Conservation (phyloP, 2,888 invertebrate genomes). For the Papilio elwesi region DNA sequence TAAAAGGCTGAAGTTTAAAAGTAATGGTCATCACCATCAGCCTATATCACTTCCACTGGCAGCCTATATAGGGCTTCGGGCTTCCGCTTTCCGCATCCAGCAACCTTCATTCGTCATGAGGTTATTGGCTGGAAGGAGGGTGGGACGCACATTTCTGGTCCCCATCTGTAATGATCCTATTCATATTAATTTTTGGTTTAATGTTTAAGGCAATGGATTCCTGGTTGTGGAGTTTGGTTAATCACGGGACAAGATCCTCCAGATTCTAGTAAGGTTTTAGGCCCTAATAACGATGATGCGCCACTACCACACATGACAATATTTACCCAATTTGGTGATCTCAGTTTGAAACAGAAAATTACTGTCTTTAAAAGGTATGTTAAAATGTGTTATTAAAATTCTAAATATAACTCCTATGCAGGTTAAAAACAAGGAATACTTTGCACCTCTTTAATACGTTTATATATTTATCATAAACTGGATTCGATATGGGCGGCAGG, state of each 20-base stretch:
- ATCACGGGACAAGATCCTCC: constrained; percentile 83
- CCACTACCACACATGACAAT: constrained; percentile 85
- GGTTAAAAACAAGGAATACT: too few relatives aligned
- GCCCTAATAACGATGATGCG: constrained; percentile 64
- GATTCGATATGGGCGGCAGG: too few relatives aligned
- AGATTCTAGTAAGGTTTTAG: constrained; percentile 61
- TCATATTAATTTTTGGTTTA: background rate
- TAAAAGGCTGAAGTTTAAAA: background rate
- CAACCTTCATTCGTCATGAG: too few relatives aligned
- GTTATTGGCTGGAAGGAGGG: too few relatives aligned
- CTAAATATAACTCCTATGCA: background rate
- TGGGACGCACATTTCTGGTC: too few relatives aligned
- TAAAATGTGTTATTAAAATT: constrained; percentile 6
- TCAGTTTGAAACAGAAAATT: constrained; percentile 86
- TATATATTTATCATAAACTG: too few relatives aligned
- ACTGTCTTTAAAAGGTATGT: constrained; percentile 85
- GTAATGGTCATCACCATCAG: background rate
- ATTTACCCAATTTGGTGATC: constrained; percentile 88
- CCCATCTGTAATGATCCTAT: background rate
- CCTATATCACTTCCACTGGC: too few relatives aligned
- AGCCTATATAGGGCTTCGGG: too few relatives aligned
- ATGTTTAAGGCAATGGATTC: constrained; percentile 85
- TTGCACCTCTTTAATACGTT: too few relatives aligned
- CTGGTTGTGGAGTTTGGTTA: constrained; percentile 88
- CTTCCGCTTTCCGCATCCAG: too few relatives aligned